Evolutionary conservation across 2,113 vertebrate species (phyloP), one percentile per base, ranked within the genome.

Genomic region (Pleuronectes platessa): DNA sequence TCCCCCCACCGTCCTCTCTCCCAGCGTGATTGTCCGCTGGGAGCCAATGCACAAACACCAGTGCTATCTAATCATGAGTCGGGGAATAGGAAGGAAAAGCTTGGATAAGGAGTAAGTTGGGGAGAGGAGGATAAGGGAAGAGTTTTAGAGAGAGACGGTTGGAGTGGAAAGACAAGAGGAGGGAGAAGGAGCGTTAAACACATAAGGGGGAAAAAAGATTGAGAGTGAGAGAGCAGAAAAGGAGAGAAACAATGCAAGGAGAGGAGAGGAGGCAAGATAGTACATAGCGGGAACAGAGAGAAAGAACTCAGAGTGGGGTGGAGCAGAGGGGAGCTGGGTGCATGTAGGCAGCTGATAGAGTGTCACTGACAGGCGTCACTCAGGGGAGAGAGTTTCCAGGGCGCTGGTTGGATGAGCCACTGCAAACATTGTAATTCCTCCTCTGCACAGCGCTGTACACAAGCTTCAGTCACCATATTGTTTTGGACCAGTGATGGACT

Each of bases 321-420:
- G 74, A 73, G 76, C 78, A 75, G 78, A 78, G 79, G 68, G 71
- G 76, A 83, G 89, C 71, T 53, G 82, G 79, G 83, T 89, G 85
- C 81, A 68, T 87, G 89, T 87, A 77, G 88, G 88, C 82, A 84
- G 85, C 76, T 89, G 89, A 92, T 86, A 72, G 71, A 85, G 86
- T 83, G 85, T 79, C 88, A 88, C 70, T 90, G 92, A 90, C 89
- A 92, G 87, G 78, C 81, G 58, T 89, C 90, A 90, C 85, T 92
- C 90, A 86, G 77, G 84, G 86, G 87, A 81, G 73, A 40, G 68
- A 87, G 84, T 77, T 59, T 27, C 68, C 73, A 70, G 59, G 83
- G 86, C 79, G 72, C 76, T 79, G 77, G 55, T 71, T 61, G 78
- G 87, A 91, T 77, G 88, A 90, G 80, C 79, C 83, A 49, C 74